phyloP scores from a whole-genome alignment of 2,113 vertebrate genomes.

The western clawed frog (Xenopus tropicalis) region DNA sequence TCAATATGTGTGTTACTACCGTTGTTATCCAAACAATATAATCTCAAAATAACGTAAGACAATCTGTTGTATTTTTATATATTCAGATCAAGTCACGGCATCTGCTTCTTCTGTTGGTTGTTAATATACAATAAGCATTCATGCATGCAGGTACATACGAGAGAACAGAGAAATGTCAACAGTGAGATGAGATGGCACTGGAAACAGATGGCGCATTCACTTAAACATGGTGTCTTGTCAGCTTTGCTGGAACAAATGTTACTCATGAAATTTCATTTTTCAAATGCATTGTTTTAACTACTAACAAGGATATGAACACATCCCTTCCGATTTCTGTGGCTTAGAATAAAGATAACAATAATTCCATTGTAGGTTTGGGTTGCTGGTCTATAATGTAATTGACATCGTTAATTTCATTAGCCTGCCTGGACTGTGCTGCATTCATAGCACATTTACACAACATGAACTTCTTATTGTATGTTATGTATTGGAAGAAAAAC shows the following conservation, averaged over 20 bases:
- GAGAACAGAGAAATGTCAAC: slow-evolving; percentile 27
- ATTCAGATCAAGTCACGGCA: slow-evolving; percentile 35
- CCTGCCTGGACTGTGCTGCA: no score
- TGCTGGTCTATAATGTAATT: no score
- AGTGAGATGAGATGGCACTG: slow-evolving; percentile 21
- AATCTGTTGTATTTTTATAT: slow-evolving; percentile 15
- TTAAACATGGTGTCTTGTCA: slow-evolving; percentile 47
- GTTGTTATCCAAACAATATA: slow-evolving; percentile 14
- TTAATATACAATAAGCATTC: slow-evolving; percentile 28
- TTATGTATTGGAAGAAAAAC: no score
- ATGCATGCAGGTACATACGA: slow-evolving; percentile 22
- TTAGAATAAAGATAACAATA: slow-evolving; percentile 17
- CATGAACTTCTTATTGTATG: no score
- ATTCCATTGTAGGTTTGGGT: not conserved
- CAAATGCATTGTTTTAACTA: slow-evolving; percentile 22
- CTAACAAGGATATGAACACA: slow-evolving; percentile 21
- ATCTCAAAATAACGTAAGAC: slow-evolving; percentile 39
- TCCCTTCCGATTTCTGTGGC: slow-evolving; percentile 20
- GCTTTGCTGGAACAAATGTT: slow-evolving; percentile 47
- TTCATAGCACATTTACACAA: no score
- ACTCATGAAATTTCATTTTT: slow-evolving; percentile 38
- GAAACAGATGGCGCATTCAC: slow-evolving; percentile 47
- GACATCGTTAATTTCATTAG: no score
- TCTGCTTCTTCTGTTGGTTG: slow-evolving; percentile 44
- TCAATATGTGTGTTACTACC: not conserved